Evolutionary conservation across 2,797 vertebrate species (phyloP).

Genomic region (Cyprinodon diabolis): DNA sequence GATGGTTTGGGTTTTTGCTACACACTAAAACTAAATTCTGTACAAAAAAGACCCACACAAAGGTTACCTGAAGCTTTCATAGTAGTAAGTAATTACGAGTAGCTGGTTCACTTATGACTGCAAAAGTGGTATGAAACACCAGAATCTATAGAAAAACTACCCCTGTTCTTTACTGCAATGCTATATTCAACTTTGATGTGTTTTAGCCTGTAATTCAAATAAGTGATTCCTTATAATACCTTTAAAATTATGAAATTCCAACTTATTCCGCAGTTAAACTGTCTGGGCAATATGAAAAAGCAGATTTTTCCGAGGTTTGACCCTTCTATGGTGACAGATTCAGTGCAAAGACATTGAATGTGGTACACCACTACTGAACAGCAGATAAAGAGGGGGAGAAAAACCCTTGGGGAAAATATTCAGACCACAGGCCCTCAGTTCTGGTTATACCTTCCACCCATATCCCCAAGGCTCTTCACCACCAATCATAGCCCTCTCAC

Average conservation of each 20-base stretch:
- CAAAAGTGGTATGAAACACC: neutral
- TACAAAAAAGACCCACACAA: neutral
- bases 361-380: slow-evolving; percentile 26
- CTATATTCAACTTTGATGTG: slow-evolving; percentile 1
- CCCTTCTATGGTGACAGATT: slow-evolving; percentile 21
- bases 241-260: slow-evolving; percentile 7
- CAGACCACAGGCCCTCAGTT: slow-evolving; percentile 48
- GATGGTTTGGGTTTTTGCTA: neutral
- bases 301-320: slow-evolving; percentile 17
- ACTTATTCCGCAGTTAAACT: slow-evolving; percentile 3
- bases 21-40: neutral
- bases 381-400: neutral
- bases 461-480: slow-evolving; percentile 57
- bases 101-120: neutral
- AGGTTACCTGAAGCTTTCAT: neutral
- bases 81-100: neutral
- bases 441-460: slow-evolving; percentile 59
- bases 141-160: neutral
- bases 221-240: slow-evolving; percentile 13
- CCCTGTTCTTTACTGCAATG: neutral
- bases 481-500: slow-evolving; percentile 56
- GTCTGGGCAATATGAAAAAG: slow-evolving; percentile 23
- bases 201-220: neutral
- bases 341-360: neutral
- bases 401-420: slow-evolving; percentile 39